Conservation (phyloP, 2,113 vertebrate genomes). For the Callopanchax toddi region DNA sequence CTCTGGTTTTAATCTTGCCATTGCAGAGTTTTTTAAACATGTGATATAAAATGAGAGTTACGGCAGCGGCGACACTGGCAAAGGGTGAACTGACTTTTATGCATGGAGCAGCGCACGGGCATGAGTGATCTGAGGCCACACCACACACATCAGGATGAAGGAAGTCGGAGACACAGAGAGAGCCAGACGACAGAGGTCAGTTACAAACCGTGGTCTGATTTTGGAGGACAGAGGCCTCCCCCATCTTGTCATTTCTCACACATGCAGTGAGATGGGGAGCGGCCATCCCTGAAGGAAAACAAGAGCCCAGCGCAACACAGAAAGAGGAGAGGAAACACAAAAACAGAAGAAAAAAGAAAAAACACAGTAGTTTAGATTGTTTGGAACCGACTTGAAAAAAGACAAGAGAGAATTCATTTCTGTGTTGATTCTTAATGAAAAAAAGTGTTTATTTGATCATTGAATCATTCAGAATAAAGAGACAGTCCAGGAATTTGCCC, state of each 20-base stretch:
- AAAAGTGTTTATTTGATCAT: conserved; percentile 95
- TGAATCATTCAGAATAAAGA: conserved; percentile 82
- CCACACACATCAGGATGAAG: conserved; percentile 86
- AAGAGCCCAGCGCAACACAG: conserved; percentile 68
- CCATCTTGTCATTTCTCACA: conserved; percentile 99
- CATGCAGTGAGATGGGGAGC: conserved; percentile 98
- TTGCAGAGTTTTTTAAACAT: no score
- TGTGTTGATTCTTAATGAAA: conserved; percentile 91
- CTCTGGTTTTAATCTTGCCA: no score
- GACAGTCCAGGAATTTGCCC: conserved; percentile 93
- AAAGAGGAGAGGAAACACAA: conserved; percentile 73
- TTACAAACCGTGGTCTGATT: conserved; percentile 99
- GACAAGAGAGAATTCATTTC: conserved; percentile 85
- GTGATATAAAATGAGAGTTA: conserved; percentile 30
- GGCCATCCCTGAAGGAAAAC: conserved; percentile 93
- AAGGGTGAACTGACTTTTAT: conserved; percentile 87
- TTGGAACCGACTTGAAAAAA: conserved; percentile 86
- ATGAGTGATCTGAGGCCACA: conserved; percentile 90
- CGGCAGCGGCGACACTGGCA: conserved; percentile 47
- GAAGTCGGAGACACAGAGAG: conserved; percentile 25
- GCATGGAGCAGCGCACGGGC: conserved; percentile 88
- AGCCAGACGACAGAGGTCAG: conserved; percentile 75
- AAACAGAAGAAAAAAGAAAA: conserved; percentile 75
- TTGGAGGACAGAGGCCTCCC: conserved; percentile 97
- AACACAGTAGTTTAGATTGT: conserved; percentile 90